Percentiles rank a stretch among this genome's conserved stretches.
These are phyloP conservation scores for Drosophila baimaii DNA, from an alignment of 1,140 invertebrate species.

Conservation along the genomic window DNA sequence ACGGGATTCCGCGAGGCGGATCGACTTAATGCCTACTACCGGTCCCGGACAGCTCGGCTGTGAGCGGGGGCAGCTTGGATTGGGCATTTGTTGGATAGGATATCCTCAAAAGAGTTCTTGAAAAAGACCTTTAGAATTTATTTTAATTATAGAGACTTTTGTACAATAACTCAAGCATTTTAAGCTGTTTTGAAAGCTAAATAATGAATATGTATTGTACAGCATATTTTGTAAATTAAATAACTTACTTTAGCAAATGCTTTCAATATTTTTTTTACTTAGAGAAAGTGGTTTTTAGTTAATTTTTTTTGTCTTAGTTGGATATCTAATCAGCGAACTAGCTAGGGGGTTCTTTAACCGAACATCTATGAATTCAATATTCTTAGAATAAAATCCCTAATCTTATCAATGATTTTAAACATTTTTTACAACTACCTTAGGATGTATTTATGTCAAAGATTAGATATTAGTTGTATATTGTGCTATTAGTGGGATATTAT, in stretches of 20 bases:
- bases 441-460: background rate
- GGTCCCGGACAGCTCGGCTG: constrained; percentile 41
- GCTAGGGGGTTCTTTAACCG: background rate
- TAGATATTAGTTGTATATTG: background rate
- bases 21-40: constrained; percentile 68
- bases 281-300: background rate
- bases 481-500: background rate
- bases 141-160: no score
- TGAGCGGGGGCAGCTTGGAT: constrained; percentile 4
- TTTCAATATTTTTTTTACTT: background rate
- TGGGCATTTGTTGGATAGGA: no score
- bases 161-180: no score
- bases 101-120: background rate
- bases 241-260: no score
- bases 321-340: background rate
- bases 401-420: background rate
- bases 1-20: constrained; percentile 92
- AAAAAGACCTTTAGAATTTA: no score
- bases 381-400: background rate
- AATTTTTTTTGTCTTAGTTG: background rate
- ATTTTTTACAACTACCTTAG: background rate
- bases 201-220: no score
- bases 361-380: background rate
- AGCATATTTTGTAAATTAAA: no score
- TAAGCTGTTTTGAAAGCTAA: no score